Evolutionary conservation across 2,888 invertebrate species (phyloP).

Genomic region (Cephalotes varians): DNA sequence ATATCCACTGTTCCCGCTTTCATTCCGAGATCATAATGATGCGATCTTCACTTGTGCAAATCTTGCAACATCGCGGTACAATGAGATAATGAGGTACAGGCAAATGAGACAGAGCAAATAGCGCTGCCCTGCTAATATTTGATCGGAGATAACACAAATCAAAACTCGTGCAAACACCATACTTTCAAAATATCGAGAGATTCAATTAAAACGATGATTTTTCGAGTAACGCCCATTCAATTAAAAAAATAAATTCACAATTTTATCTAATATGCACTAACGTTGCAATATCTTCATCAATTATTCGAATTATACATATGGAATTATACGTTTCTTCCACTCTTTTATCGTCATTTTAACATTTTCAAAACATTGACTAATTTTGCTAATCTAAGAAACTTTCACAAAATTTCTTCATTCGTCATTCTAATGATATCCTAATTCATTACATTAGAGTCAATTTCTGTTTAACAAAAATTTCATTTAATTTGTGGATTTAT

Average conservation of each 20-base stretch:
- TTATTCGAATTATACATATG: background rate
- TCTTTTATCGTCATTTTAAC: background rate
- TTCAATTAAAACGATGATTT: slow-evolving; percentile 11
- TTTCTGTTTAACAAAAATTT: background rate
- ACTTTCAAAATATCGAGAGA: background rate
- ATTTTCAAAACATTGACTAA: background rate
- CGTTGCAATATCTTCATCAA: background rate
- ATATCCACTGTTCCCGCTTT: background rate
- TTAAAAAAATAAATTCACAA: slow-evolving; percentile 13
- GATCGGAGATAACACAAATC: slow-evolving; percentile 34
- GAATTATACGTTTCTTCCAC: background rate
- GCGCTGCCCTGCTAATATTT: slow-evolving; percentile 29
- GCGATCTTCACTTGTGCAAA: background rate
- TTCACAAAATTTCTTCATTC: background rate
- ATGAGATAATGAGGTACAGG: slow-evolving; percentile 42
- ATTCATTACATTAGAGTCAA: background rate
- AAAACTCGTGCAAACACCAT: background rate
- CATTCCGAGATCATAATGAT: background rate
- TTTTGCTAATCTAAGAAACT: background rate
- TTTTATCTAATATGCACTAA: background rate
- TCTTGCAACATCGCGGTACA: slow-evolving; percentile 5
- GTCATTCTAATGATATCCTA: background rate
- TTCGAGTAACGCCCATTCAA: background rate
- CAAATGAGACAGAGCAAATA: slow-evolving; percentile 31
- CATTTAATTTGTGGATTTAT: background rate